Evolutionary conservation across 2,888 invertebrate species (phyloP).

Genomic region (Sisyra nigra): DNA sequence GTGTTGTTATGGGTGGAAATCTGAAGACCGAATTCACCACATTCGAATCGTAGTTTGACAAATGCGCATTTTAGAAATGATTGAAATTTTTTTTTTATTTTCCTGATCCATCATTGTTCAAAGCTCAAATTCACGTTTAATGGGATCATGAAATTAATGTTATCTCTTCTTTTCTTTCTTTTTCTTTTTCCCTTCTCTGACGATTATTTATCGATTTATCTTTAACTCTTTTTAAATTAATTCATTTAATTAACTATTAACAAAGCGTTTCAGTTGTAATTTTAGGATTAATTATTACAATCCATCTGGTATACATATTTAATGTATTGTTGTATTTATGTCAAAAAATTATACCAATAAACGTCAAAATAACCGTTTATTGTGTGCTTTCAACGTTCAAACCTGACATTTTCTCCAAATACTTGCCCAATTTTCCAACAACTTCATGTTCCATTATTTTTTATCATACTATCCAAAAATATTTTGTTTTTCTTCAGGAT

Average conservation of each 20-base stretch:
- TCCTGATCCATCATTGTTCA: background rate
- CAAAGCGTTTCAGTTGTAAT: background rate
- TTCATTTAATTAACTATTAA: background rate
- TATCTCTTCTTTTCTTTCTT: background rate
- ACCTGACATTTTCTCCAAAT: no score
- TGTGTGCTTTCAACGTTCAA: no score
- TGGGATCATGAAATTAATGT: background rate
- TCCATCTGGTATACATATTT: slow-evolving; percentile 7
- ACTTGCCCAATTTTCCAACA: no score
- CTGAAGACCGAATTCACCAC: no score
- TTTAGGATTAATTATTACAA: slow-evolving; percentile 5
- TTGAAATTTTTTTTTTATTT: no score
- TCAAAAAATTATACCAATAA: slow-evolving; percentile 8
- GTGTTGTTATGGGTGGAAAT: no score
- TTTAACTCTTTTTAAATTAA: no score
- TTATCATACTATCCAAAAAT: no score
- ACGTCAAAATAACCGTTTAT: slow-evolving; percentile 14
- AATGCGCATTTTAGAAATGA: background rate
- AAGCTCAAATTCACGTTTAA: background rate
- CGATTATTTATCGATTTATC: no score
- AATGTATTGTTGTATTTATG: slow-evolving; percentile 10
- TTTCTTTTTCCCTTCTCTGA: no score
- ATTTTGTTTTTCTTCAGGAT: no score
- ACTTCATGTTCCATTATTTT: no score
- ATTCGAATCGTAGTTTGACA: background rate